Evolutionary conservation across 2,888 invertebrate genomes (phyloP).

Genomic region (Limnephilus rhombicus): DNA sequence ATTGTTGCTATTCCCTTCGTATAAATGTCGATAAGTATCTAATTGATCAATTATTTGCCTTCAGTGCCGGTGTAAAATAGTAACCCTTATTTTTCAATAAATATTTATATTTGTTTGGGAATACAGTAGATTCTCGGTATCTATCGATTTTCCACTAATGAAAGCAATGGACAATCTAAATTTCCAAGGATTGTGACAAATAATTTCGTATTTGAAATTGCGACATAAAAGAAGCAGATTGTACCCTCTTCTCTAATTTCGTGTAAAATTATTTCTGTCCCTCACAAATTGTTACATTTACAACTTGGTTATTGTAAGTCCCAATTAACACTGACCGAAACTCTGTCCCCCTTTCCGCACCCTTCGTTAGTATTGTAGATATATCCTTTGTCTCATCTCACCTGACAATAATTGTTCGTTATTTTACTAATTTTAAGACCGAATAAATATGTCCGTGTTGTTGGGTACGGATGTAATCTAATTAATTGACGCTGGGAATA

Average conservation of each 20-base stretch:
- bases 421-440: neutral
- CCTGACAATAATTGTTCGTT: neutral
- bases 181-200: neutral
- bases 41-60: neutral
- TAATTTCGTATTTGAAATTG: neutral
- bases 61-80: neutral
- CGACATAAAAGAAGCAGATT: neutral
- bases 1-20: neutral
- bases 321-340: constrained; percentile 9
- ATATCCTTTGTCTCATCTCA: neutral
- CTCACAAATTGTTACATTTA: neutral
- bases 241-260: neutral
- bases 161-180: neutral
- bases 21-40: too few species aligned
- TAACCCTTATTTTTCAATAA: neutral
- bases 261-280: constrained; percentile 4
- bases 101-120: neutral
- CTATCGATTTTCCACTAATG: neutral
- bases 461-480: neutral
- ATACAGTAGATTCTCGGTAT: neutral
- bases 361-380: neutral
- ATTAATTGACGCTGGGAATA: neutral
- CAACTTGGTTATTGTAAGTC: neutral
- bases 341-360: neutral
- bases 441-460: neutral